These are phyloP conservation scores for Idaea aversata DNA, from an alignment of 2,888 invertebrate species.

Conservation along the genomic window DNA sequence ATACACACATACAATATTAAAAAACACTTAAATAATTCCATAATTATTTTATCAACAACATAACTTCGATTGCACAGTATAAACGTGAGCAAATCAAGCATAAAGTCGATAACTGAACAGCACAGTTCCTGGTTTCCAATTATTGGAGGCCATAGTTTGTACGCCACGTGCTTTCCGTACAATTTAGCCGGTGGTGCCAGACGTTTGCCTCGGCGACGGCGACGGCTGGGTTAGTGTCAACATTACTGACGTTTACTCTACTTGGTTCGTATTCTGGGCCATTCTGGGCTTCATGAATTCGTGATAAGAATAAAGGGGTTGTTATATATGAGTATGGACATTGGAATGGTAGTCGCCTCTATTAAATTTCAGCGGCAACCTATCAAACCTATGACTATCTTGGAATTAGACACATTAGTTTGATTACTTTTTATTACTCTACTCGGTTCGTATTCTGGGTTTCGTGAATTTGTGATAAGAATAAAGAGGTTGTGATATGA, in stretches of 20 bases:
- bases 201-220: slow-evolving; percentile 14
- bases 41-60: background rate
- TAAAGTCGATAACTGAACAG: slow-evolving; percentile 18
- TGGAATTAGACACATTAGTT: too few relatives aligned
- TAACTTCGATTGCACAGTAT: background rate
- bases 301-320: background rate
- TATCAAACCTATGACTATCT: too few relatives aligned
- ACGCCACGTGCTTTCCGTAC: slow-evolving; percentile 28
- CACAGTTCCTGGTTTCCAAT: slow-evolving; percentile 14
- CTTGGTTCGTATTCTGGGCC: slow-evolving; percentile 16
- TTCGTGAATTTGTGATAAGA: background rate
- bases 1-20: background rate
- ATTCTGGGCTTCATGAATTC: slow-evolving; percentile 12
- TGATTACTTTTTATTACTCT: too few relatives aligned
- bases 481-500: background rate
- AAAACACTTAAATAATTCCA: background rate
- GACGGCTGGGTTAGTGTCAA: slow-evolving; percentile 19
- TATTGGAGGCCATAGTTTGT: slow-evolving; percentile 17
- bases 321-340: too few relatives aligned
- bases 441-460: too few relatives aligned
- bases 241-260: slow-evolving; percentile 21
- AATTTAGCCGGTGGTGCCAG: slow-evolving; percentile 34
- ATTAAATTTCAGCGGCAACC: too few relatives aligned
- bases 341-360: too few relatives aligned
- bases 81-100: background rate